Conservation (phyloP, 2,113 vertebrate species). For the Gambusia holbrooki region DNA sequence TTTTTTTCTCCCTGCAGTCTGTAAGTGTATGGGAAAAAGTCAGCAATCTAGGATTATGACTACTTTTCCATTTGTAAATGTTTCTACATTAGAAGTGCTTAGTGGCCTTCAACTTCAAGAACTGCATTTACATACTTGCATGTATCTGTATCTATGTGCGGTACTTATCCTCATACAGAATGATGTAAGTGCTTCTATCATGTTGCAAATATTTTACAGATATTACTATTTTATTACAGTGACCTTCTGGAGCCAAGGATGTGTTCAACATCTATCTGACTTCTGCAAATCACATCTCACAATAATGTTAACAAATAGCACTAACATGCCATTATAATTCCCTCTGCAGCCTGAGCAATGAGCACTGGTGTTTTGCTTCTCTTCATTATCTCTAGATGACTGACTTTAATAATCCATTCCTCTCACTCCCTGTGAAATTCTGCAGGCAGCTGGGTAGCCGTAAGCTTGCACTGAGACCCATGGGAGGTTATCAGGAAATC, state of each 20-base stretch:
- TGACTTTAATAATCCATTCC: conserved; percentile 73
- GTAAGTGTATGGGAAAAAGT: neutral
- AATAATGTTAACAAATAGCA: conserved; percentile 59
- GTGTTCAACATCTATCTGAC: conserved; percentile 25
- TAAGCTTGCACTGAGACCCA: conserved; percentile 61
- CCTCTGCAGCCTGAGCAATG: conserved; percentile 59
- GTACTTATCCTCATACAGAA: neutral
- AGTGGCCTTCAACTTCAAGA: neutral
- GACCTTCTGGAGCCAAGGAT: conserved; percentile 40
- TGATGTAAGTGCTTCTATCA: conserved; percentile 27
- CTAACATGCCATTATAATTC: conserved; percentile 63
- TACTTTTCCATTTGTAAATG: neutral
- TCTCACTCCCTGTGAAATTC: conserved; percentile 71
- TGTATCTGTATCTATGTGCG: neutral
- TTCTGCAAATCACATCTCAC: conserved; percentile 30
- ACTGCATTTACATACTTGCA: conserved; percentile 22
- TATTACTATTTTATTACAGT: conserved; percentile 47
- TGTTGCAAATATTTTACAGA: conserved; percentile 24
- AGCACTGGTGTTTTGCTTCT: conserved; percentile 74
- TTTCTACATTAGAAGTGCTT: neutral
- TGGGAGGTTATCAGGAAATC: conserved; percentile 78
- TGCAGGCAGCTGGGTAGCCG: conserved; percentile 62
- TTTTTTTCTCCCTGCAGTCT: no score
- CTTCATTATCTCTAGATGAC: conserved; percentile 81
- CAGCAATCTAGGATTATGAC: neutral